Base-by-base conservation (phyloP, 2,797 vertebrate genomes). In the Selene dorsalis region DNA sequence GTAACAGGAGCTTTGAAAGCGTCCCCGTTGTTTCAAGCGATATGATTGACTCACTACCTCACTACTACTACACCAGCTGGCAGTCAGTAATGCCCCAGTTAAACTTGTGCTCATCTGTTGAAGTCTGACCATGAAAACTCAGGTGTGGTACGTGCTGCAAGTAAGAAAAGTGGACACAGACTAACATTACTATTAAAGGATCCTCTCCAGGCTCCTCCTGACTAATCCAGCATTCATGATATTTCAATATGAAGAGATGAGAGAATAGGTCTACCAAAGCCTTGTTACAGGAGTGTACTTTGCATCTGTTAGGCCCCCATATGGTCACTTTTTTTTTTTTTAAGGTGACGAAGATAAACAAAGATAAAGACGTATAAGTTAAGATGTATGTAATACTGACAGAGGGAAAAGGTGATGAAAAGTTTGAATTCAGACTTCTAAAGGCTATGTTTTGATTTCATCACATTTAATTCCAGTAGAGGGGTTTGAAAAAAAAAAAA, bases 1-100 rank as follows among this genome's bases (percentile, higher is more conserved):
- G 17, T 72, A 61, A 58, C 41, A 62, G 60, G 66, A 78, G 50
- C 12, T 59, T 50, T 70, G 17, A 57, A 70, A 45, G 30, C 9
- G 41, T 58, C 14, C 12, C 28, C 38, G 53, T 11, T 55, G 64
- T 60, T 83, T 56, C 39, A 12, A 60, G 13, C 2, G 2, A 47
- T 28, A 28, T 39, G 22, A 13, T 39, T 4, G 14, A 58, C 47
- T 26, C 20, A 18, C 17, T 50, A 35, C n/a, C n/a, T 47, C 47
- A 55, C n/a, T n/a, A n/a, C n/a, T n/a, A n/a, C n/a, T n/a, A 6
- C 53, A 47, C 16, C 24, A 24, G 17, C 39, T 10, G 47, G 35
- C 70, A 56, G 26, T 45, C 41, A 59, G 17, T 26, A 9, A 50
- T 22, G 47, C 28, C 18, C 20, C 1, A 17, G 43, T n/a, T 41